phyloP scores from a whole-genome alignment of 1,140 invertebrate species.

The Drosophila ogumai region DNA sequence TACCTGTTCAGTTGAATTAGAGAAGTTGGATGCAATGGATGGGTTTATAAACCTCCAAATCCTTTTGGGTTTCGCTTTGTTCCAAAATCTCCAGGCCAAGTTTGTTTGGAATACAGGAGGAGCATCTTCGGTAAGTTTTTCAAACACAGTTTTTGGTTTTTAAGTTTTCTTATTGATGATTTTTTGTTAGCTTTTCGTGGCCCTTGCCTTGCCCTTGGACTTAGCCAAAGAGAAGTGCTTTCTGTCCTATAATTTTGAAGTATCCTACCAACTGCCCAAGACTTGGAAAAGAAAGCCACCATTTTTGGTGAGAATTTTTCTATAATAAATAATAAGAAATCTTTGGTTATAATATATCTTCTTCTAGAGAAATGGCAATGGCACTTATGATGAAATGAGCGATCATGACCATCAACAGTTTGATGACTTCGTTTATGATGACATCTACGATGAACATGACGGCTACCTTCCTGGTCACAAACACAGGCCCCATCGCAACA shows the following conservation, averaged over 20 bases:
- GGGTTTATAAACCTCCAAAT: slow-evolving; percentile 10
- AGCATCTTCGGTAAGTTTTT: slow-evolving; percentile 39
- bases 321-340: not conserved
- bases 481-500: slow-evolving; percentile 21
- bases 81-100: slow-evolving; percentile 6
- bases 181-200: slow-evolving; percentile 86
- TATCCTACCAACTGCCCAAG: slow-evolving; percentile 86
- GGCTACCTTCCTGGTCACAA: slow-evolving; percentile 15
- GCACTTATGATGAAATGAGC: slow-evolving; percentile 21
- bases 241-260: slow-evolving; percentile 91
- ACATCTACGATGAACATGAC: slow-evolving; percentile 39
- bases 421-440: slow-evolving; percentile 49
- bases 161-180: not conserved
- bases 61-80: slow-evolving; percentile 2
- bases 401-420: slow-evolving; percentile 25
- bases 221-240: slow-evolving; percentile 88
- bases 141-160: too few species aligned
- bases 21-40: slow-evolving; percentile 16
- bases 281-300: slow-evolving; percentile 52
- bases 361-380: slow-evolving; percentile 34
- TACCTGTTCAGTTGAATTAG: slow-evolving; percentile 11
- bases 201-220: slow-evolving; percentile 89
- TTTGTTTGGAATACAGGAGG: slow-evolving; percentile 64
- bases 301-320: slow-evolving; percentile 45
- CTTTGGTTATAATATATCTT: too few species aligned